Evolutionary conservation across 1,140 invertebrate genomes (phyloP).

Genomic region (Lepidostoma basale): DNA sequence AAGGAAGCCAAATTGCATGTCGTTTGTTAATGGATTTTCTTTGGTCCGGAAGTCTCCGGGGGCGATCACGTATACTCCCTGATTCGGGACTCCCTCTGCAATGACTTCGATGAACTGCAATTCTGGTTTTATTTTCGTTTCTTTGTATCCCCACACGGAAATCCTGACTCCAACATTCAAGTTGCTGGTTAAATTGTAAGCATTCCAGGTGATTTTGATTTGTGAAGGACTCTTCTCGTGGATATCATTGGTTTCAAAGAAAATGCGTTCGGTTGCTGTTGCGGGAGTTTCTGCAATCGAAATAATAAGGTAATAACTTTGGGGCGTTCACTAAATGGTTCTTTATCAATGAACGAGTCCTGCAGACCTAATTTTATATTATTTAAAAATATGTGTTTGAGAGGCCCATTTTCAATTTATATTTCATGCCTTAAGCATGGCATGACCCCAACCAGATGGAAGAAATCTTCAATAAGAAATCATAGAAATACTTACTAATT

Average conservation of each 20-base stretch:
- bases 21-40: conserved; percentile 69
- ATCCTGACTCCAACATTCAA: conserved; percentile 76
- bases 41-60: conserved; percentile 71
- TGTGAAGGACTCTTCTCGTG: conserved; percentile 73
- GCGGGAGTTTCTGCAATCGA: conserved; percentile 77
- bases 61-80: conserved; percentile 70
- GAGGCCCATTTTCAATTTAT: too few relatives aligned
- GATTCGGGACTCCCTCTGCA: conserved; percentile 67
- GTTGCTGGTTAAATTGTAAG: conserved; percentile 83
- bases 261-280: conserved; percentile 82
- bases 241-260: conserved; percentile 74
- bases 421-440: too few relatives aligned
- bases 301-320: too few relatives aligned
- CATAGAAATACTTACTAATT: too few relatives aligned
- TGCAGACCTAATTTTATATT: too few relatives aligned
- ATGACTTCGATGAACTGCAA: conserved; percentile 67
- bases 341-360: too few relatives aligned
- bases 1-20: conserved; percentile 87
- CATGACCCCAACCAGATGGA: too few relatives aligned
- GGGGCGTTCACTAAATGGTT: too few relatives aligned
- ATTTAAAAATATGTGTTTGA: too few relatives aligned
- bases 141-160: conserved; percentile 85
- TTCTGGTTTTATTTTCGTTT: conserved; percentile 78
- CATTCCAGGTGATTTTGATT: conserved; percentile 81
- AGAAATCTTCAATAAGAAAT: too few relatives aligned